These are phyloP conservation scores for Diadophis punctatus DNA, from an alignment of 2,113 vertebrate species.

Conservation along the genomic window DNA sequence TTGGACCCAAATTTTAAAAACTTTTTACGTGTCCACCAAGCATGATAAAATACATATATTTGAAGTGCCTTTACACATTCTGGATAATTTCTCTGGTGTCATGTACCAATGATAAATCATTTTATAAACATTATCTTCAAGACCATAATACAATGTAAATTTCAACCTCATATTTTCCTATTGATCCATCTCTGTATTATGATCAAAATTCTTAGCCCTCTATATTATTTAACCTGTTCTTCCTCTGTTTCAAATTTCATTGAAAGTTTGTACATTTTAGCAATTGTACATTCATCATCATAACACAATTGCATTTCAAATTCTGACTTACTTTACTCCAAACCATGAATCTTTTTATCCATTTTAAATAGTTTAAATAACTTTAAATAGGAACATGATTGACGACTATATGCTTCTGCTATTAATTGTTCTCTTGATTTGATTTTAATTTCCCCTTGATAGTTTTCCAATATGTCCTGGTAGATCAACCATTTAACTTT, in stretches of 20 bases:
- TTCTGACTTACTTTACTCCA: background rate
- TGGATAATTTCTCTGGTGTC: background rate
- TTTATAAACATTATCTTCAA: background rate
- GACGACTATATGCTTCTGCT: background rate
- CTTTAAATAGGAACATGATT: background rate
- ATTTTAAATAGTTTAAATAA: background rate
- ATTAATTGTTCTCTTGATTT: background rate
- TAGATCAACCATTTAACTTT: background rate
- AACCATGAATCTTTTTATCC: background rate
- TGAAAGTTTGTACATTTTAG: background rate
- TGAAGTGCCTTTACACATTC: background rate
- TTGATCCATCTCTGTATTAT: background rate
- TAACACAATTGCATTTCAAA: background rate
- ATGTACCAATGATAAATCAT: background rate
- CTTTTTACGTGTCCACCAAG: background rate
- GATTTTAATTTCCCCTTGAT: background rate
- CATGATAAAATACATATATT: background rate
- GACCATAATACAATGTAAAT: background rate
- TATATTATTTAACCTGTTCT: background rate
- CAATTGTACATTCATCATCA: background rate
- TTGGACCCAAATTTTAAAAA: background rate
- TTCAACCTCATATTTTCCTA: background rate
- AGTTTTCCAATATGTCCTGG: background rate
- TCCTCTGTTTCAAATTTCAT: background rate
- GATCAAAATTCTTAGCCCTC: background rate